Evolutionary conservation across 2,113 vertebrate species (phyloP).

Genomic region (Antigone vipio): DNA sequence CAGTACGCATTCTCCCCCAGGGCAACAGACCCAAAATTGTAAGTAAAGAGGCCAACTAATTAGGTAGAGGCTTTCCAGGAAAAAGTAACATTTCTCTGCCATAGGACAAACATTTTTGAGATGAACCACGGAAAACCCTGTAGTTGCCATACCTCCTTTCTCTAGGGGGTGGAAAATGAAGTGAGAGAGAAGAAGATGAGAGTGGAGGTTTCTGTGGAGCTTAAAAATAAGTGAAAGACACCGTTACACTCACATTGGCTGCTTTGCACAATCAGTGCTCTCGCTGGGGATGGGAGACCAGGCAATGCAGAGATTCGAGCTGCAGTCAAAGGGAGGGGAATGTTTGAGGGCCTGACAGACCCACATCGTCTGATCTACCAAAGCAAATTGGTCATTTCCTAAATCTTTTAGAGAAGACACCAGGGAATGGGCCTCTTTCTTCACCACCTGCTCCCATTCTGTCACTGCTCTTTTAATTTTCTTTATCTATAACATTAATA

Average conservation of each 20-base stretch:
- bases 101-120: background rate
- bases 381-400: background rate
- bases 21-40: background rate
- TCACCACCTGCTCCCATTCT: constrained; percentile 20
- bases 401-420: background rate
- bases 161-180: background rate
- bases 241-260: background rate
- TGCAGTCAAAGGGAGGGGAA: background rate
- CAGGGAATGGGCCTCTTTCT: background rate
- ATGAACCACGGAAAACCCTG: background rate
- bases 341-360: background rate
- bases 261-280: background rate
- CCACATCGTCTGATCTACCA: background rate
- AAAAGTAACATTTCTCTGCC: background rate
- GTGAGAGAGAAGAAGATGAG: background rate
- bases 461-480: constrained; percentile 47
- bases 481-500: constrained; percentile 54
- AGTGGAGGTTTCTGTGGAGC: background rate
- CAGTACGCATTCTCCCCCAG: background rate
- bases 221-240: background rate
- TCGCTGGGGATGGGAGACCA: background rate
- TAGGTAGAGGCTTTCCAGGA: background rate
- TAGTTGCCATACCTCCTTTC: background rate
- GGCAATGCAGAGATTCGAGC: background rate
- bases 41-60: background rate